Base-by-base conservation (phyloP, 64 coral and sea anemone species). In the Trachythela sp. region DNA sequence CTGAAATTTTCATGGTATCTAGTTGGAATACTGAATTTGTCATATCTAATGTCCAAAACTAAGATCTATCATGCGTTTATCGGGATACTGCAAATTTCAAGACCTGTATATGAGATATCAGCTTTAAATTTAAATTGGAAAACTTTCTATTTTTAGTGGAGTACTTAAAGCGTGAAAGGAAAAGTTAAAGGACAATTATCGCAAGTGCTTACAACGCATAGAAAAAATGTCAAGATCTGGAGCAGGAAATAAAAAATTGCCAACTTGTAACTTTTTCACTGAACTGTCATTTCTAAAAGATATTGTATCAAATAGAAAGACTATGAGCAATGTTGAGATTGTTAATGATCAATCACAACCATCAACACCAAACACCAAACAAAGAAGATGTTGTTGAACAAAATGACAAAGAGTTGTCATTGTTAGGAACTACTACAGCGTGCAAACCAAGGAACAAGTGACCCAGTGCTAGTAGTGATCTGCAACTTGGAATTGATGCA, bases 11-110 rank as follows among this genome's bases (percentile, higher is more conserved):
- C 59, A 68, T 68, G 59, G 59, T 14, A 68, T 7, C 59, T 68
- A 68, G 59, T 68, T 68, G 59, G 59, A 68, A 68, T 68, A 68
- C 59, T 68, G 59, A 68, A 68, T 68, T 68, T 68, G 59, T 68
- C 59, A 68, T 68, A 14, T 68, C 4, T 68, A n/a, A n/a, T n/a
- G n/a, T n/a, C n/a, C n/a, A n/a, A n/a, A n/a, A n/a, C n/a, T n/a
- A n/a, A n/a, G n/a, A 68, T 68, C 4, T 68, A 68, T 68, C 15
- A n/a, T 68, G 59, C 30, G 3, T 6, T 3, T 68, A 68, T 68
- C 15, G 59, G 59, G 59, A 68, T 68, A 68, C 59, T 68, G 59
- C 59, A 68, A 68, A n/a, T 3, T 68, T 68, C 15, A 68, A 31
- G 30, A 68, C 59, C 15, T 68, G 59, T 68, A 68, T 68, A 14